These are phyloP conservation scores for Eulithis testata DNA, from an alignment of 2,888 invertebrate genomes.

Conservation along the genomic window DNA sequence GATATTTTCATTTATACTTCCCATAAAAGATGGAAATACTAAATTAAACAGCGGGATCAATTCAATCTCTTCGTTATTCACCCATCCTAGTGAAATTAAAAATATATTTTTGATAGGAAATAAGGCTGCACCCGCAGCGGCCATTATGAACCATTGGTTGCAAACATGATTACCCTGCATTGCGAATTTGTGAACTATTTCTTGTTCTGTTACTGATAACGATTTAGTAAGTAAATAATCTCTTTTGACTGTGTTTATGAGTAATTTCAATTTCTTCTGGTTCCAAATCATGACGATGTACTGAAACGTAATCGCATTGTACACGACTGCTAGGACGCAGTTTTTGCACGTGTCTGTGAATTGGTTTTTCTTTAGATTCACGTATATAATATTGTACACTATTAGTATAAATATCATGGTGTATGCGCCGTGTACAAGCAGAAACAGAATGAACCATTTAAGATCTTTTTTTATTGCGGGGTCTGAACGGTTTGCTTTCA, in stretches of 20 bases:
- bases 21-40: slow-evolving; percentile 48
- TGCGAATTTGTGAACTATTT: slow-evolving; percentile 45
- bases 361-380: slow-evolving; percentile 38
- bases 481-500: slow-evolving; percentile 36
- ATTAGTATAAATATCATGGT: slow-evolving; percentile 17
- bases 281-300: slow-evolving; percentile 44
- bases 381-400: slow-evolving; percentile 36
- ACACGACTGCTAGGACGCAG: slow-evolving; percentile 31
- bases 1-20: slow-evolving; percentile 45
- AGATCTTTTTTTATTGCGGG: slow-evolving; percentile 38
- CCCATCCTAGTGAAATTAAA: slow-evolving; percentile 43
- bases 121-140: accelerated
- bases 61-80: slow-evolving; percentile 40
- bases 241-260: slow-evolving; percentile 49
- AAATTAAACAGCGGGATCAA: slow-evolving; percentile 48
- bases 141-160: slow-evolving; percentile 50
- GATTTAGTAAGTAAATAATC: slow-evolving; percentile 47
- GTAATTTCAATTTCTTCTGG: slow-evolving; percentile 36
- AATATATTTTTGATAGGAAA: slow-evolving; percentile 45
- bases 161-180: slow-evolving; percentile 45
- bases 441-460: slow-evolving; percentile 41
- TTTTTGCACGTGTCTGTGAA: slow-evolving; percentile 44
- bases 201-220: slow-evolving; percentile 42
- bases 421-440: slow-evolving; percentile 24
- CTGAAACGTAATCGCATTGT: slow-evolving; percentile 24